Base-by-base conservation (phyloP, 1,140 invertebrate genomes). In the Drosophila kohkoa region DNA sequence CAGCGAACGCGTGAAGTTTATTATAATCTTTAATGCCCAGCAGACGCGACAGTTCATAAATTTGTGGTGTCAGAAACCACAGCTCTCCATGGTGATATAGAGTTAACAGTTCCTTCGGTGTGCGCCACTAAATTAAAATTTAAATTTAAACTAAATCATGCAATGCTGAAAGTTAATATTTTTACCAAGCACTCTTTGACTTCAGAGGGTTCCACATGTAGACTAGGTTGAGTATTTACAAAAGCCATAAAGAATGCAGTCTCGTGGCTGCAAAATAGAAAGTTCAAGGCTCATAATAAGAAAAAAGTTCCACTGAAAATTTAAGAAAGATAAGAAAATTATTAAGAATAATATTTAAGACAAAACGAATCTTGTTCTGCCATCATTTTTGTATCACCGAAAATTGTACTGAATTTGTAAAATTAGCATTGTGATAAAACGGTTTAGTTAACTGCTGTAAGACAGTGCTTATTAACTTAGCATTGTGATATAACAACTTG, bases 201-300 rank as follows among this genome's bases (percentile, higher is more conserved):
- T 94, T 98, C 97, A 43, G 88, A 92, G 48, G 93, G 91, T 87
- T 95, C 95, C 57, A 93, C 92, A n/a, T 94, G 75, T 55, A 94
- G 91, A 30, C 91, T 74, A 1, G 96, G 95, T 52, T 94, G 92
- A 11, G 93, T 80, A 48, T 95, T 82, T 7, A 98, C 75, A 81
- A 94, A 94, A 66, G 95, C 94, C 3, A 97, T 76, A 89, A 96
- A 98, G 91, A 98, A 98, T 43, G 95, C 95, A 2, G 97, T 96
- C 83, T 98, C 94, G 93, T 96, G 97, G 77, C 83, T 87, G 32
- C 0, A 43, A 65, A 25, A 25, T 28, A 35, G 2, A 72, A 1
- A 8, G 15, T 57, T 32, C 16, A 10, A 11, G 49, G 11, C 35
- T 15, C 13, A 38, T 54, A 15, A 15, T 25, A 16, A 2, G 1